Percentiles rank a stretch among this genome's conserved stretches.
Evolutionary conservation across 2,797 vertebrate genomes (phyloP).

Genomic region (Neosilurus mollespiculum): DNA sequence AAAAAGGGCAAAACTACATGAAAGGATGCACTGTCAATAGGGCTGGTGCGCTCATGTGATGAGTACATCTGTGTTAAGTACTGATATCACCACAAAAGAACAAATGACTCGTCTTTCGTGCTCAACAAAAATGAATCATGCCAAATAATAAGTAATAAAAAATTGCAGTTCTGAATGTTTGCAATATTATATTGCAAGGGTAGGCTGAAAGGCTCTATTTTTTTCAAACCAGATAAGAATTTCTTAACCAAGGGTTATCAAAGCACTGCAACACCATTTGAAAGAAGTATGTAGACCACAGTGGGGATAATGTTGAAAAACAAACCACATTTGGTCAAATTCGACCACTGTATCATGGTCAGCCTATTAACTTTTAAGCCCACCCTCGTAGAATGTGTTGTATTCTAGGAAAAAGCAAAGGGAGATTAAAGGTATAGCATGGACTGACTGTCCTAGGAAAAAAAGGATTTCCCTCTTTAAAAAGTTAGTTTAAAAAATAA

Average conservation of each 20-base stretch:
- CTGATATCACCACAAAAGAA: conserved; percentile 8
- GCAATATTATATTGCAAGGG: neutral
- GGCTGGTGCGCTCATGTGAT: neutral
- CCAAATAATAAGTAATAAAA: conserved; percentile 5
- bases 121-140: neutral
- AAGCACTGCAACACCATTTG: no score
- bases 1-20: neutral
- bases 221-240: no score
- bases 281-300: no score
- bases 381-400: neutral
- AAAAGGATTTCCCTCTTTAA: neutral
- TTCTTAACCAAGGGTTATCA: no score
- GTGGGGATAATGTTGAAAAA: no score
- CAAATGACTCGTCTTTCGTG: neutral
- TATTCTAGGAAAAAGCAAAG: conserved; percentile 7
- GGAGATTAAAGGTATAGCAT: neutral
- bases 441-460: neutral
- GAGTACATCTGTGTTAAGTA: conserved; percentile 11
- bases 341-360: no score
- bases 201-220: no score
- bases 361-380: no score
- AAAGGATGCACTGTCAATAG: neutral
- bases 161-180: neutral
- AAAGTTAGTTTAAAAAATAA: conserved; percentile 7
- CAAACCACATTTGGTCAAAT: no score